Percentiles rank a stretch among this genome's conserved stretches.
These are phyloP conservation scores for Chrosomus eos DNA, from an alignment of 2,797 vertebrate species.

Conservation along the genomic window DNA sequence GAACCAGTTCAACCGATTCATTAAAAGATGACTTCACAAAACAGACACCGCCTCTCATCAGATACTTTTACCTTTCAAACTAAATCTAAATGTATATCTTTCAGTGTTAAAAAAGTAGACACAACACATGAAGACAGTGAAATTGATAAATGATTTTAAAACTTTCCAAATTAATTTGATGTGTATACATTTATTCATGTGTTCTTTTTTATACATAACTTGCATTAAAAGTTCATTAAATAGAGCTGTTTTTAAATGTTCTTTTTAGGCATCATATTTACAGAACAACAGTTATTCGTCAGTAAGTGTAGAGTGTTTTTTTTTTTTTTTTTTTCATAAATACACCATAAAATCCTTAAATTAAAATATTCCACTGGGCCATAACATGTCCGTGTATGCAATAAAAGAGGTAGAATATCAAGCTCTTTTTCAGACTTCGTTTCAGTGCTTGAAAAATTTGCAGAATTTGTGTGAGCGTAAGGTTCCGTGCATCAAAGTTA, in stretches of 20 bases:
- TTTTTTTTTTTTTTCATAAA: conserved; percentile 64
- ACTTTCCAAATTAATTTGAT: conserved; percentile 38
- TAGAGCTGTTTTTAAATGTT: conserved; percentile 70
- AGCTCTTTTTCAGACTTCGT: conserved; percentile 65
- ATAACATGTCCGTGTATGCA: conserved; percentile 70
- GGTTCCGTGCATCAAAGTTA: conserved; percentile 56
- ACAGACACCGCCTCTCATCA: not conserved
- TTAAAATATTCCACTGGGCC: conserved; percentile 68
- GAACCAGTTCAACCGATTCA: not conserved
- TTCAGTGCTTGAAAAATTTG: conserved; percentile 65
- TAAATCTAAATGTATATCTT: not conserved
- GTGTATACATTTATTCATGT: conserved; percentile 75
- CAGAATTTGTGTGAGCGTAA: conserved; percentile 43
- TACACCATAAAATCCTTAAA: conserved; percentile 57
- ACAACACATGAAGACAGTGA: not conserved
- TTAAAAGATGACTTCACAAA: not conserved
- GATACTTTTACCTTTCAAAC: not conserved
- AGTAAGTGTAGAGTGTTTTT: conserved; percentile 63
- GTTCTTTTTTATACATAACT: conserved; percentile 72
- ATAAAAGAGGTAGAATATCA: conserved; percentile 79
- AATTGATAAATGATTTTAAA: conserved; percentile 39
- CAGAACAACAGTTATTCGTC: conserved; percentile 69
- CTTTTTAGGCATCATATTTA: conserved; percentile 69
- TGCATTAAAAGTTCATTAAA: conserved; percentile 73
- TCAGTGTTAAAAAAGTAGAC: not conserved